Evolutionary conservation across 2,888 invertebrate species (phyloP), one percentile per base, ranked within the genome.

Genomic region (Tenthredo amoena): DNA sequence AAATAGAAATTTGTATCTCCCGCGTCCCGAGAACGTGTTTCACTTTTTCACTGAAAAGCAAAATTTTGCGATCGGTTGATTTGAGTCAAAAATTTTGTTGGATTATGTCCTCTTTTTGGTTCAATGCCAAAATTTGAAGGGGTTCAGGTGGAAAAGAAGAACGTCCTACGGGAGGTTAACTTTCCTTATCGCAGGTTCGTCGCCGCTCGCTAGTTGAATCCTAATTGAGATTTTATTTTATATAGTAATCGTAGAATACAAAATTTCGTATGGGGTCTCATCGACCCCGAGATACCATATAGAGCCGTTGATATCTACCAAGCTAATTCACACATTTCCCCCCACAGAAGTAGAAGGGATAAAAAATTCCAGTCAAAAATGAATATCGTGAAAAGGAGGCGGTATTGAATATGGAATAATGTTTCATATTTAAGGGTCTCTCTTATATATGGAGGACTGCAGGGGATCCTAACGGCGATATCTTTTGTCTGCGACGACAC

Each of bases 381-480:
- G 10, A 21, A 21, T 2, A 9, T 37, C 55, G 55, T 9, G 10
- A 4, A 31, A 9, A 77, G 34, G 37, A 31, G 34, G 40, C 62
- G 37, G 62, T 81, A 81, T 81, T 81, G 81, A 81, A 65, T 81
- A 43, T 37, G 81, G 26, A 81, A 37, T 62, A 65, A 37, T 62
- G 65, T 62, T 37, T 81, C 62, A 26, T 40, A 34, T 43, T 81
- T 62, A n/a, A 40, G 58, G 37, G 21, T 40, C 40, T 65, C 65
- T 34, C 34, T 10, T 12, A 10, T 68, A 31, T 43, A 34, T 18
- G 55, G 55, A 77, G 2, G 55, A 77, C 55, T 77, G n/a, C 18
- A 50, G 18, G 74, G 18, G 18, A 55, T 77, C 77, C 77, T 77
- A 18, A 0, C 34, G 18, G 77, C 21, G 10, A 74, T 50, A 77